These are phyloP conservation scores for Dascyllus trimaculatus DNA, from an alignment of 2,113 vertebrate genomes.

Conservation along the genomic window DNA sequence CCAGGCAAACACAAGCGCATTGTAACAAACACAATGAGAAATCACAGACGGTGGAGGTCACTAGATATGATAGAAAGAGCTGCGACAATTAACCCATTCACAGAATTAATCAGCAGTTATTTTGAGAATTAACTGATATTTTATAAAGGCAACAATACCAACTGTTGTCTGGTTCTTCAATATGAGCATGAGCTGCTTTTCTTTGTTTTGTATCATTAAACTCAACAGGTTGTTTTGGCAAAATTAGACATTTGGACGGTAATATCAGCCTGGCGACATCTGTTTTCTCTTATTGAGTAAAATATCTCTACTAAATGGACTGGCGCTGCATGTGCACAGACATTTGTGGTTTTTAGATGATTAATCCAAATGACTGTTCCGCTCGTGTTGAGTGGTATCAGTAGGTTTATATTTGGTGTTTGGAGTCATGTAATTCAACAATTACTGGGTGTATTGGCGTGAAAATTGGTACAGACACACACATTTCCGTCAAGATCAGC, in stretches of 20 bases:
- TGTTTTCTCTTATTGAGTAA: not conserved
- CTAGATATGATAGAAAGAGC: not conserved
- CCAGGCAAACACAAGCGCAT: not conserved
- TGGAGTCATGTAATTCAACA: not conserved
- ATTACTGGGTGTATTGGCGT: too few relatives aligned
- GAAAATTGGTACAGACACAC: not conserved
- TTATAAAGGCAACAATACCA: not conserved
- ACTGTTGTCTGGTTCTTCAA: not conserved
- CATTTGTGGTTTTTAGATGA: not conserved
- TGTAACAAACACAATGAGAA: conserved; percentile 16
- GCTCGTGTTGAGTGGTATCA: not conserved
- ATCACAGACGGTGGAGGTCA: not conserved
- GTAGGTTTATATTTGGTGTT: not conserved
- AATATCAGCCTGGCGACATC: not conserved
- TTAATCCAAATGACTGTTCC: not conserved
- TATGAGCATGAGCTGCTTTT: not conserved
- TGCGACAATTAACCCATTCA: conserved; percentile 8
- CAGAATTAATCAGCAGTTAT: not conserved
- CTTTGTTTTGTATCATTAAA: not conserved
- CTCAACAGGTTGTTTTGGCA: not conserved
- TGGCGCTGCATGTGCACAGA: not conserved
- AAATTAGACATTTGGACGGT: not conserved
- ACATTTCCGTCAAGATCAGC: not conserved
- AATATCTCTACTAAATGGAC: conserved; percentile 7
- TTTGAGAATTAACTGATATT: not conserved